Evolutionary conservation across 2,113 vertebrate species (phyloP).

Genomic region (Blennius ocellaris): DNA sequence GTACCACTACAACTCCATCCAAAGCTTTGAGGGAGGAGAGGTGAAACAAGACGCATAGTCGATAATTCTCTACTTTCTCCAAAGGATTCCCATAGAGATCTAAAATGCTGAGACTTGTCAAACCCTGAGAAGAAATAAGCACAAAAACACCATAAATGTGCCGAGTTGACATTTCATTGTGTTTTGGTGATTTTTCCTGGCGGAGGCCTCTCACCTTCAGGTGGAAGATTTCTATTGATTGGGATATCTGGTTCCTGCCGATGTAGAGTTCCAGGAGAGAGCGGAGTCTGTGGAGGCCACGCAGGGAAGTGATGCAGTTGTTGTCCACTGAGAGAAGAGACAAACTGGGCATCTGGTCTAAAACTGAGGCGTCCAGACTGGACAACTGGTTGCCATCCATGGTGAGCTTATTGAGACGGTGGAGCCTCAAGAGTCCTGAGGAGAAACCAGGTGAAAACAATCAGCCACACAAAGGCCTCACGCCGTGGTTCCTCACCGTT

Average conservation of each 20-base stretch:
- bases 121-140: conserved; percentile 70
- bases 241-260: conserved; percentile 86
- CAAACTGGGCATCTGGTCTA: conserved; percentile 85
- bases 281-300: conserved; percentile 82
- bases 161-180: background rate
- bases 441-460: conserved; percentile 48
- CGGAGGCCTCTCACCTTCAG: conserved; percentile 57
- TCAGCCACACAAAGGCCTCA: no score
- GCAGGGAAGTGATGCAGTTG: conserved; percentile 86
- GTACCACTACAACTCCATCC: conserved; percentile 86
- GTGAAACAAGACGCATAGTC: conserved; percentile 88
- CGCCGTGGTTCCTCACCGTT: background rate
- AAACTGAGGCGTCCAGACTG: conserved; percentile 77
- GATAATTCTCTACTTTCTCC: conserved; percentile 87
- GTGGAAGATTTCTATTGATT: conserved; percentile 85
- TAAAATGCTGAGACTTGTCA: conserved; percentile 88
- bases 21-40: conserved; percentile 88
- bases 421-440: conserved; percentile 85
- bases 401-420: conserved; percentile 83
- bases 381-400: conserved; percentile 87
- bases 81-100: conserved; percentile 87
- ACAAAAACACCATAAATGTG: no score
- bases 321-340: conserved; percentile 87
- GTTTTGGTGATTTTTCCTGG: background rate
- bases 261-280: conserved; percentile 88